Evolutionary conservation across 2,888 invertebrate genomes (phyloP).

Genomic region (Rhorus exstirpatorius): DNA sequence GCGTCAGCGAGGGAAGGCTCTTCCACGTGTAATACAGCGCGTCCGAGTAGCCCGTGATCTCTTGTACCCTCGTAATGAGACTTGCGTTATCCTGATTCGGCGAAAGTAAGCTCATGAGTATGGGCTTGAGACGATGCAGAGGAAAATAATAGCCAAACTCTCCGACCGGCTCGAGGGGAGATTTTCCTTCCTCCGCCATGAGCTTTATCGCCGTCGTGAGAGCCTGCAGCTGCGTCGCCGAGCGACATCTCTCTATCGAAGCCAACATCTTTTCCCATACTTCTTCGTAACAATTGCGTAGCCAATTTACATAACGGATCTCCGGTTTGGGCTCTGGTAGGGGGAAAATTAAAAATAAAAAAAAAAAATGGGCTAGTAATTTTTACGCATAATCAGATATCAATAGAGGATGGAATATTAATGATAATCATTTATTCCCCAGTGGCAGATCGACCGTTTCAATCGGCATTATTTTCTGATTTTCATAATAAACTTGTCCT

Average conservation of each 20-base stretch:
- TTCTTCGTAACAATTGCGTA: conserved; percentile 90
- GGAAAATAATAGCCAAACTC: conserved; percentile 89
- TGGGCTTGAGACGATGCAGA: conserved; percentile 89
- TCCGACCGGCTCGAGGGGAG: conserved; percentile 88
- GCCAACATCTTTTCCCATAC: conserved; percentile 88
- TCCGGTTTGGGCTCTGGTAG: conserved; percentile 87
- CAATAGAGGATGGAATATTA: too few species aligned
- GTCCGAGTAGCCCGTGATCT: conserved; percentile 92
- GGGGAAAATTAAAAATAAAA: background rate
- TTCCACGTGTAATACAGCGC: conserved; percentile 91
- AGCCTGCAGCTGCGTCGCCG: conserved; percentile 88
- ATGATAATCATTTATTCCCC: too few species aligned
- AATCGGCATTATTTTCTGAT: too few species aligned
- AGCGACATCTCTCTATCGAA: conserved; percentile 87
- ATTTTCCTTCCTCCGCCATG: conserved; percentile 90
- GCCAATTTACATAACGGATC: conserved; percentile 90
- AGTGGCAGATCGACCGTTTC: too few species aligned
- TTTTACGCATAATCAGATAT: too few species aligned
- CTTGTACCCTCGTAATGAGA: conserved; percentile 91
- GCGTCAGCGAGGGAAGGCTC: conserved; percentile 88
- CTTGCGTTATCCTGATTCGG: conserved; percentile 88
- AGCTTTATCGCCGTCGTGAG: conserved; percentile 92
- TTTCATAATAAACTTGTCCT: too few species aligned
- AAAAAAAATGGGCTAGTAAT: too few species aligned
- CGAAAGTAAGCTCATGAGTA: conserved; percentile 90